phyloP scores from a whole-genome alignment of 2,888 invertebrate species.

The Blastobasis adustella region DNA sequence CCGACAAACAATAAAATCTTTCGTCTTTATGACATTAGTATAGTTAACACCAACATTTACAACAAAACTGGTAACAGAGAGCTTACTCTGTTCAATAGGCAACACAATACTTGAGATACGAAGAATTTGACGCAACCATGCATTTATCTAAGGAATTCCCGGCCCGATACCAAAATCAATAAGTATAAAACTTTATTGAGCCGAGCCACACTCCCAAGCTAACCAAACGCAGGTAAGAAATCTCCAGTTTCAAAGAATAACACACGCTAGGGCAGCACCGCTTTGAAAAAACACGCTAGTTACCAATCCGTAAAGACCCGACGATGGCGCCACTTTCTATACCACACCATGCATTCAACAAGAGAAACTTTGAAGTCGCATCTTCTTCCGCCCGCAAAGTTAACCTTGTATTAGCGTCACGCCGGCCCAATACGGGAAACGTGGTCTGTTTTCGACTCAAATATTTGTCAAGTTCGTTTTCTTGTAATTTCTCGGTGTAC shows the following conservation, averaged over 20 bases:
- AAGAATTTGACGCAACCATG: too few species aligned
- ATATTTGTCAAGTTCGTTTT: conserved; percentile 1
- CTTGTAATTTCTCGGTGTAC: not conserved
- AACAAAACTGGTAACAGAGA: too few species aligned
- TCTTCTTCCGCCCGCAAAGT: too few species aligned
- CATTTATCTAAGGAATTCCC: not conserved
- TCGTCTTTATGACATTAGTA: too few species aligned
- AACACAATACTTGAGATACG: too few species aligned
- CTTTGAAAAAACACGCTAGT: not conserved
- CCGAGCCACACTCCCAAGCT: not conserved
- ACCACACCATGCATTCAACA: too few species aligned
- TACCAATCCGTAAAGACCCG: not conserved
- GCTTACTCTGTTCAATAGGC: too few species aligned
- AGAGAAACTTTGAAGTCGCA: too few species aligned
- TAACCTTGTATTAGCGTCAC: too few species aligned
- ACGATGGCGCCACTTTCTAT: too few species aligned
- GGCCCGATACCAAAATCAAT: conserved; percentile 1
- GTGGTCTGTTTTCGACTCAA: conserved; percentile 2
- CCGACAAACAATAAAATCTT: too few species aligned
- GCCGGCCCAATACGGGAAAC: not conserved
- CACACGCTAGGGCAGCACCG: not conserved
- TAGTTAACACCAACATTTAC: too few species aligned
- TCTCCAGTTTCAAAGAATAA: not conserved
- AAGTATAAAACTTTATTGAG: conserved; percentile 2
- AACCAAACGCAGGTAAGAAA: not conserved